phyloP scores from a whole-genome alignment of 2,113 vertebrate species.

The Telmatochromis sp. region DNA sequence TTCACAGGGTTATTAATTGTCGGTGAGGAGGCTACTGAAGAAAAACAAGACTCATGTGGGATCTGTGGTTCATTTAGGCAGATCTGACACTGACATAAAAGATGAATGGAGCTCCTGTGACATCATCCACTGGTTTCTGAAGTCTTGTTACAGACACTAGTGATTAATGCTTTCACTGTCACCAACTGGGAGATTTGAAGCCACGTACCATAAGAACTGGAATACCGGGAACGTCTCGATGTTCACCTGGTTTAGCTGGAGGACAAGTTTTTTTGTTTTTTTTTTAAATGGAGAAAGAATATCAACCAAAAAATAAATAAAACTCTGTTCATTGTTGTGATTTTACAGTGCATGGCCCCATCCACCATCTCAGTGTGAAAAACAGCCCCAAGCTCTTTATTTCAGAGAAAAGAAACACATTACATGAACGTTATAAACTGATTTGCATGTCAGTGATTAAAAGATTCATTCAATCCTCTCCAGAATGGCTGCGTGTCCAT shows the following conservation, averaged over 20 bases:
- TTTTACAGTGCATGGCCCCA: neutral
- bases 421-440: neutral
- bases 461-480: neutral
- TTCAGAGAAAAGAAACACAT: neutral
- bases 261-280: neutral
- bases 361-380: neutral
- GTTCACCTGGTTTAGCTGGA: neutral
- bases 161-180: neutral
- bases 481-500: neutral
- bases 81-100: neutral
- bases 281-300: neutral
- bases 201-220: fast-evolving
- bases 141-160: neutral
- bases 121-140: neutral
- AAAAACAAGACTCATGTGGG: neutral
- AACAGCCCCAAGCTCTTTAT: neutral
- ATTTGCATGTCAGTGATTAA: neutral
- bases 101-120: neutral
- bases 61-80: neutral
- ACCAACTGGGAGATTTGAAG: neutral
- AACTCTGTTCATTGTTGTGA: neutral
- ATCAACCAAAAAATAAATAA: neutral
- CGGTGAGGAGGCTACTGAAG: neutral
- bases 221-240: fast-evolving
- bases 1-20: neutral